Evolutionary conservation across 2,113 vertebrate species (phyloP).

Genomic region (Lamprologus sp.): DNA sequence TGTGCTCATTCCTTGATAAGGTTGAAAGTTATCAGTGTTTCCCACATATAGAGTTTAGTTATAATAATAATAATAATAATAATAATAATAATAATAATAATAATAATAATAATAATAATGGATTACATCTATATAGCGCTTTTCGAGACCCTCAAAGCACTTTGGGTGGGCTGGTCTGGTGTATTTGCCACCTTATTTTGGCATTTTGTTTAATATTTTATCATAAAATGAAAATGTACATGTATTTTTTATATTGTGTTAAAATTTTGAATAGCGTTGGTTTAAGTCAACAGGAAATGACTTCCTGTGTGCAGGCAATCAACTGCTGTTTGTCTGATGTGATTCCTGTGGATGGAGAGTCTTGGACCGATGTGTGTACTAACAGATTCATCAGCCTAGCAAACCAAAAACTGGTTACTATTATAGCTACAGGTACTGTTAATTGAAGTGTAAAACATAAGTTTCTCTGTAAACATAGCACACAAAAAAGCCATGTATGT

Average conservation of each 20-base stretch:
- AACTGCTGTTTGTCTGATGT: slow-evolving; percentile 79
- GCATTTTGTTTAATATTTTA: neutral
- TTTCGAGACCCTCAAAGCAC: neutral
- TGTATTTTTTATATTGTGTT: neutral
- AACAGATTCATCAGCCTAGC: slow-evolving; percentile 77
- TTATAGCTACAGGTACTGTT: slow-evolving; percentile 71
- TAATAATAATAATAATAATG: neutral
- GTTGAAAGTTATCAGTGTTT: neutral
- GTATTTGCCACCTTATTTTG: neutral
- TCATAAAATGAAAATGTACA: neutral
- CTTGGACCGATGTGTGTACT: slow-evolving; percentile 75
- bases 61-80: accelerated
- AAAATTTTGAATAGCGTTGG: neutral
- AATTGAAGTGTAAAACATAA: neutral
- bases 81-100: accelerated
- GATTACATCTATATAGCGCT: neutral
- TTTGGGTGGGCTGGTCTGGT: neutral
- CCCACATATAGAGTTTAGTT: neutral
- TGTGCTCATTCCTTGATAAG: neutral
- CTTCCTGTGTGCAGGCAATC: slow-evolving; percentile 72
- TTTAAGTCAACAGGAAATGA: neutral
- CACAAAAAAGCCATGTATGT: neutral
- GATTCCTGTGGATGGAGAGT: slow-evolving; percentile 59
- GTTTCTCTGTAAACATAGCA: neutral
- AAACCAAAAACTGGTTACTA: slow-evolving; percentile 71